phyloP scores from a whole-genome alignment of 1,140 invertebrate species.

The Andricus grossulariae region DNA sequence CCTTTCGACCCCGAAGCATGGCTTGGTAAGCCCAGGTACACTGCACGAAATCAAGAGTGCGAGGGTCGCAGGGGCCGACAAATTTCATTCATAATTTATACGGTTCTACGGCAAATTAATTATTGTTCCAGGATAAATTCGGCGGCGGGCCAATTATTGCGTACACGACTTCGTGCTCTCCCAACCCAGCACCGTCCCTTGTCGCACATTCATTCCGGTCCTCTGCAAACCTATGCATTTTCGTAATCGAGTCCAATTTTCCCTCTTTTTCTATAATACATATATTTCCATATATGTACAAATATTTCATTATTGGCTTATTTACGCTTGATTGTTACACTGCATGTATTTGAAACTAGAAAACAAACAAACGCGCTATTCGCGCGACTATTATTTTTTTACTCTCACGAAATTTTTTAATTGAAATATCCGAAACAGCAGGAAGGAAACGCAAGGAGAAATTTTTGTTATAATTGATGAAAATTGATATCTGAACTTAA shows the following conservation, averaged over 20 bases:
- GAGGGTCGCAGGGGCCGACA: slow-evolving; percentile 38
- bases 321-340: too few species aligned
- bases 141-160: slow-evolving; percentile 37
- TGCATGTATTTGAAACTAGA: too few species aligned
- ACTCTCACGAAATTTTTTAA: too few species aligned
- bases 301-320: too few species aligned
- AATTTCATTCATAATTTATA: slow-evolving; percentile 61
- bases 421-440: too few species aligned
- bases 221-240: not conserved
- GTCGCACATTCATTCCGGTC: not conserved
- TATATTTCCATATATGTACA: not conserved
- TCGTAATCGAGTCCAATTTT: not conserved
- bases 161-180: not conserved
- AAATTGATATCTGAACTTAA: too few species aligned
- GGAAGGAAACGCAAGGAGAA: too few species aligned
- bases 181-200: not conserved
- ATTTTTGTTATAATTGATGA: too few species aligned
- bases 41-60: slow-evolving; percentile 39
- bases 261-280: not conserved
- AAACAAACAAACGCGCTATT: too few species aligned
- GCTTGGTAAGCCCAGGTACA: slow-evolving; percentile 46
- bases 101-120: slow-evolving; percentile 62
- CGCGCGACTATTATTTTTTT: too few species aligned
- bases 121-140: slow-evolving; percentile 57
- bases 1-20: slow-evolving; percentile 49